These are phyloP conservation scores for Epinephelus cyanopodus DNA, from an alignment of 2,113 vertebrate genomes.

Conservation along the genomic window DNA sequence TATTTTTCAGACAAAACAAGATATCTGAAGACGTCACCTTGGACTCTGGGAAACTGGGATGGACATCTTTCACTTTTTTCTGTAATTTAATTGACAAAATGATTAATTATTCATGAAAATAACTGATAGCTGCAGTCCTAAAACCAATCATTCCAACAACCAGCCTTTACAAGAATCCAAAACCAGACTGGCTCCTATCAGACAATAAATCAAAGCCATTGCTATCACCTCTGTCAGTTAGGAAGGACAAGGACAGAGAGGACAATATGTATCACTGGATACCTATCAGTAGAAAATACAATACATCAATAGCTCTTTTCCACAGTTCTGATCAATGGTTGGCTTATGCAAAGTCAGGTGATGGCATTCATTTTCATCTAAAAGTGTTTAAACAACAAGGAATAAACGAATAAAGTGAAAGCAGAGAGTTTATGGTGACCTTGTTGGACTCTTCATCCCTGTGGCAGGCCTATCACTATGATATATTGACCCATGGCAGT, in stretches of 20 bases:
- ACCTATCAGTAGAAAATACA: slow-evolving; percentile 9
- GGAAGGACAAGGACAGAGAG: slow-evolving; percentile 18
- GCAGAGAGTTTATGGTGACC: background rate
- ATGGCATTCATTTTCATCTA: background rate
- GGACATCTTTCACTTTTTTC: background rate
- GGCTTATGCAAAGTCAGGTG: background rate
- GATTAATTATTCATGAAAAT: background rate
- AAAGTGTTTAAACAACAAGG: background rate
- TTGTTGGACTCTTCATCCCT: background rate
- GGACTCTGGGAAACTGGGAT: background rate
- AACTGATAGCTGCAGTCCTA: background rate
- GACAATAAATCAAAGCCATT: slow-evolving; percentile 21
- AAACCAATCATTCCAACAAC: background rate
- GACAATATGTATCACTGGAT: slow-evolving; percentile 23
- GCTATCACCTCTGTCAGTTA: slow-evolving; percentile 29
- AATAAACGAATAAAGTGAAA: background rate
- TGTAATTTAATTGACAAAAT: background rate
- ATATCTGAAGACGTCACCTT: background rate
- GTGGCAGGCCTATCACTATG: background rate
- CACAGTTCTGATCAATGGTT: slow-evolving; percentile 1
- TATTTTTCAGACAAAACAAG: background rate
- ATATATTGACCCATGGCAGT: background rate
- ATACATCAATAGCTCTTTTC: background rate
- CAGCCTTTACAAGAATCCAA: background rate
- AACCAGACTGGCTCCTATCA: slow-evolving; percentile 4